phyloP scores from a whole-genome alignment of 2,797 vertebrate species.

The Triplophysa bombifrons region DNA sequence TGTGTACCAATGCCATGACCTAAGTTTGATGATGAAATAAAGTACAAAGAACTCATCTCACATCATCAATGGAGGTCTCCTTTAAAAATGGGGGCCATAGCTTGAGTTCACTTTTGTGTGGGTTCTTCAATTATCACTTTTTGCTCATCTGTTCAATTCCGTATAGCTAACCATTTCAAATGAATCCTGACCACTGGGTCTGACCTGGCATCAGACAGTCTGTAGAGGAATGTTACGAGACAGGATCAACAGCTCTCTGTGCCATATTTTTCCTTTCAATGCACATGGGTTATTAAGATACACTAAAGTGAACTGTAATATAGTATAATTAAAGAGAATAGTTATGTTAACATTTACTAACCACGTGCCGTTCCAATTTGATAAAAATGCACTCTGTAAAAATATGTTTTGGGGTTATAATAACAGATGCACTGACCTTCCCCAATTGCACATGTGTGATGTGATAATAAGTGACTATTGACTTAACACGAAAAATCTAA shows the following conservation, averaged over 20 bases:
- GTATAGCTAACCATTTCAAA: background rate
- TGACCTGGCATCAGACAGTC: slow-evolving; percentile 62
- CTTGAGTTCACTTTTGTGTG: no score
- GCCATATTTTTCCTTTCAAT: background rate
- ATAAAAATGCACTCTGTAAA: background rate
- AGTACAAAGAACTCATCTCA: background rate
- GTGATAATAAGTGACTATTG: background rate
- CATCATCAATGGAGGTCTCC: no score
- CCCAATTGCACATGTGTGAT: background rate
- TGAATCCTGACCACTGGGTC: slow-evolving; percentile 18
- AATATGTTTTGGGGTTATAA: background rate
- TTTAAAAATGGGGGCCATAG: no score
- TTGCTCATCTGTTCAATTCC: background rate
- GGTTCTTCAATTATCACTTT: background rate
- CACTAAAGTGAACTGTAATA: background rate
- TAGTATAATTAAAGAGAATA: background rate
- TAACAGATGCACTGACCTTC: background rate
- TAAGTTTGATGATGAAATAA: background rate
- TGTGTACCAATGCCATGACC: slow-evolving; percentile 26
- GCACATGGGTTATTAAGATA: background rate
- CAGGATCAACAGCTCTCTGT: slow-evolving; percentile 55
- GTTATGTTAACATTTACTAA: background rate
- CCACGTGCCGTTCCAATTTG: background rate
- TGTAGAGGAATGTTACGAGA: slow-evolving; percentile 74
- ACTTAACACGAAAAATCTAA: background rate